Evolutionary conservation across 2,797 vertebrate species (phyloP), one percentile per base, ranked within the genome.

Genomic region (Loriculus beryllinus): DNA sequence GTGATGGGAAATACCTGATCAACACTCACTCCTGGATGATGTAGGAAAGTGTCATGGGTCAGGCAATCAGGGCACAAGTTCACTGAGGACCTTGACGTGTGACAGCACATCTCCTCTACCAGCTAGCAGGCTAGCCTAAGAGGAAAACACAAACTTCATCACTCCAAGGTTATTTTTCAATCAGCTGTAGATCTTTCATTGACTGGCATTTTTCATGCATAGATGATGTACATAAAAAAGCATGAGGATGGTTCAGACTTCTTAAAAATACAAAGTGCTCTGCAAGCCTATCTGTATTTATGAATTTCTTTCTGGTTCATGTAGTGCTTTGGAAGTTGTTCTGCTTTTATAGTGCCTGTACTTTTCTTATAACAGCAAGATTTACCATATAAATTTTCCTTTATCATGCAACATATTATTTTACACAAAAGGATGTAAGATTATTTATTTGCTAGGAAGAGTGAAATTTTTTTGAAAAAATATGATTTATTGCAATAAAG

Each of bases 81-180:
- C 62, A 52, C 16, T 4, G 1, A 69, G n/a, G 29, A 68, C 5
- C 1, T 4, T 71, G 60, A 14, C 1, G 1, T 33, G 28, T 71
- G 29, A 40, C 20, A 82, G 18, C 15, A 22, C 9, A 26, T 39
- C 28, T 40, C 15, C 52, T 43, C 68, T 69, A 59, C 49, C 39
- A 82, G 25, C 11, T 57, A 72, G 49, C 10, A 86, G 20, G 7
- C 12, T 70, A 68, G 21, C 23, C 33, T 40, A 43, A 39, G 21
- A 60, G 13, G 35, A 82, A 33, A 42, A 75, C 59, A n/a, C 13
- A n/a, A 31, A 43, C 8, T 45, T 47, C 7, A 39, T 35, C 12
- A 39, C 15, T 82, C 39, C 70, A 67, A 88, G 40, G 26, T n/a
- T 71, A 3, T 23, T 25, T 67, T 80, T 45, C 40, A n/a, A 42